Percentiles rank a stretch among this genome's conserved stretches.
These are phyloP conservation scores for Nemotelus pantherinus DNA, from an alignment of 2,888 invertebrate genomes.

Conservation along the genomic window DNA sequence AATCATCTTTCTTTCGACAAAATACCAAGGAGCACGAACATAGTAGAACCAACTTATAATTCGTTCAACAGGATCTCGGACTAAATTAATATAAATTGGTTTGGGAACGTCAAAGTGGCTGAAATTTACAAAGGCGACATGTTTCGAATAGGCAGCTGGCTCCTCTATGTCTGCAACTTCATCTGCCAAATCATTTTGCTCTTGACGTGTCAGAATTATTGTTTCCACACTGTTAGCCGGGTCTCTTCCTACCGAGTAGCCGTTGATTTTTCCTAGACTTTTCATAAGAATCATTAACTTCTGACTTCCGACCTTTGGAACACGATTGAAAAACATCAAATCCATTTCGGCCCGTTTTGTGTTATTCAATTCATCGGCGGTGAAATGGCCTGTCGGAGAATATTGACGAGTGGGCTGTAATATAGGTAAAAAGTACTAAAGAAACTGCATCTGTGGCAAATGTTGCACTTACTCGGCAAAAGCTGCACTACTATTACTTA, in stretches of 20 bases:
- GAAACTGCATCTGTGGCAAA: not conserved
- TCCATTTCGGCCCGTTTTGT: conserved; percentile 66
- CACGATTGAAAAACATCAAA: conserved; percentile 86
- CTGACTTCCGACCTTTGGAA: conserved; percentile 90
- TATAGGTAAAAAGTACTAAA: too few relatives aligned
- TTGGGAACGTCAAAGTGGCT: conserved; percentile 78
- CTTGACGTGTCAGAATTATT: conserved; percentile 71
- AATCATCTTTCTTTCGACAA: conserved; percentile 72
- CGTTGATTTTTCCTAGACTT: conserved; percentile 71
- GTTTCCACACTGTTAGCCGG: conserved; percentile 72
- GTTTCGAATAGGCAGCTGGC: conserved; percentile 83
- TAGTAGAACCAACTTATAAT: conserved; percentile 91
- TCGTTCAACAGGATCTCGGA: conserved; percentile 85
- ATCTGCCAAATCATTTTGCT: conserved; percentile 77
- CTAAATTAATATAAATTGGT: conserved; percentile 86
- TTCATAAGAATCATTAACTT: conserved; percentile 86
- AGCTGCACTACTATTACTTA: not conserved
- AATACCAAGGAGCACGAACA: conserved; percentile 88
- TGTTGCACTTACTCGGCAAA: not conserved
- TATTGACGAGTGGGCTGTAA: too few relatives aligned
- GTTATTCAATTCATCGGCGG: conserved; percentile 36
- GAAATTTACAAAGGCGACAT: conserved; percentile 87
- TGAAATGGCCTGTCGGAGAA: conserved; percentile 1
- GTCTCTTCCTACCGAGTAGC: conserved; percentile 81
- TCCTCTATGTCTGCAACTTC: conserved; percentile 77